Base-by-base conservation (phyloP, 2,113 vertebrate genomes). In the Baryphthengus martii region DNA sequence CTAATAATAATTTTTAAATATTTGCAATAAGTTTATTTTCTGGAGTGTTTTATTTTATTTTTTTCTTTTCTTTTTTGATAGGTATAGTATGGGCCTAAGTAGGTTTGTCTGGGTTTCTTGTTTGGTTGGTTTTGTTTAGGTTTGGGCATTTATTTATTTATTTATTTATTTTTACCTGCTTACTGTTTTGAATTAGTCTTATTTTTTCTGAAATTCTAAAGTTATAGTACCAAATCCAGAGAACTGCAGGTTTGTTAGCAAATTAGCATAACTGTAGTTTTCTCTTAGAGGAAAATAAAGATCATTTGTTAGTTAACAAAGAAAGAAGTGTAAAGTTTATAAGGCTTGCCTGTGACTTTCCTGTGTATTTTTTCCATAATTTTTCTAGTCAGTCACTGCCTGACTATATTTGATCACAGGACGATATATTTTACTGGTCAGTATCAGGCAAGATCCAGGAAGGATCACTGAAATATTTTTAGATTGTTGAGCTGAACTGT, bases 41-140 rank as follows among this genome's bases (percentile, higher is more conserved):
- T 2, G 1, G 58, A 25, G 21, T 37, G 2, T 13, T 21, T 39
- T 29, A 2, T 11, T 10, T n/a, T n/a, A 52, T 59, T 17, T 17
- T 8, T 4, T 6, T 23, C 24, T 71, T n/a, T 40, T 47, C 31
- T 33, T 3, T 52, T 53, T 37, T 15, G 4, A 50, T 39, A 49
- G 33, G 16, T 35, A 10, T 6, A 44, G 13, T 68, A 13, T 44
- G 13, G 21, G 9, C n/a, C n/a, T 70, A 35, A 24, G 23, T 66
- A 33, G 15, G 13, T 35, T 62, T 40, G 25, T 13, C 49, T 45
- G 33, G 15, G 17, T 31, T 31, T 47, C 7, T 35, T 7, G 6
- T 62, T 45, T 42, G 17, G 7, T n/a, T 49, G 25, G 8, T 42
- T 53, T 75, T 13, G 16, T 75, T 28, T 35, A 28, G 17, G 19